Percentiles rank a stretch among this genome's conserved stretches.
phyloP scores from a whole-genome alignment of 2,113 vertebrate genomes.

The Acanthisitta chloris region DNA sequence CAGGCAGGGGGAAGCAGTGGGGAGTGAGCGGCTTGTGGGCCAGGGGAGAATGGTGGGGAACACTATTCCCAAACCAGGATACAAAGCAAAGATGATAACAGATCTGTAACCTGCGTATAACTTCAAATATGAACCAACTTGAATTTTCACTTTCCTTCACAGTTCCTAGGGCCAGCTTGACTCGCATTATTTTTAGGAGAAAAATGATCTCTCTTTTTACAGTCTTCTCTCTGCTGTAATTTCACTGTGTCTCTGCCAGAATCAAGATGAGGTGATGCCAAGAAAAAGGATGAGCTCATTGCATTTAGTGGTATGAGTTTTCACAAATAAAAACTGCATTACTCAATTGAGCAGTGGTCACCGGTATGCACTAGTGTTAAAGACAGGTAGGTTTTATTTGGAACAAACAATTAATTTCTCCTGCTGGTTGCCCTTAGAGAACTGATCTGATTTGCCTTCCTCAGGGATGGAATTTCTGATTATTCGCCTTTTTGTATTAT shows the following conservation, averaged over 20 bases:
- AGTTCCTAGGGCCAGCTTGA: neutral
- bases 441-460: neutral
- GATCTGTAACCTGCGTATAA: neutral
- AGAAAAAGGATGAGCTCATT: conserved; percentile 68
- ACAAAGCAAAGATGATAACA: no score
- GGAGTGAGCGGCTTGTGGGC: no score
- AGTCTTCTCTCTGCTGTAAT: conserved; percentile 59
- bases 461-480: conserved; percentile 34
- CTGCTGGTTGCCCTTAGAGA: neutral
- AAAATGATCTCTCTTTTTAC: conserved; percentile 67
- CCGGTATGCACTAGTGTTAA: neutral
- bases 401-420: neutral
- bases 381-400: neutral
- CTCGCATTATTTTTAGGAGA: conserved; percentile 66
- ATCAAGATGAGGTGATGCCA: conserved; percentile 47
- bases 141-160: conserved; percentile 16
- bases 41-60: no score
- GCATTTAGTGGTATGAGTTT: neutral
- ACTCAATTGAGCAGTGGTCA: neutral
- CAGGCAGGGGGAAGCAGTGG: no score
- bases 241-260: conserved; percentile 43
- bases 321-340: conserved; percentile 46
- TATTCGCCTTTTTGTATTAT: conserved; percentile 35
- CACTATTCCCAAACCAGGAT: no score
- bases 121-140: conserved; percentile 3